These are phyloP conservation scores for Anagyrus pseudococci DNA, from an alignment of 2,888 invertebrate genomes.

Conservation along the genomic window DNA sequence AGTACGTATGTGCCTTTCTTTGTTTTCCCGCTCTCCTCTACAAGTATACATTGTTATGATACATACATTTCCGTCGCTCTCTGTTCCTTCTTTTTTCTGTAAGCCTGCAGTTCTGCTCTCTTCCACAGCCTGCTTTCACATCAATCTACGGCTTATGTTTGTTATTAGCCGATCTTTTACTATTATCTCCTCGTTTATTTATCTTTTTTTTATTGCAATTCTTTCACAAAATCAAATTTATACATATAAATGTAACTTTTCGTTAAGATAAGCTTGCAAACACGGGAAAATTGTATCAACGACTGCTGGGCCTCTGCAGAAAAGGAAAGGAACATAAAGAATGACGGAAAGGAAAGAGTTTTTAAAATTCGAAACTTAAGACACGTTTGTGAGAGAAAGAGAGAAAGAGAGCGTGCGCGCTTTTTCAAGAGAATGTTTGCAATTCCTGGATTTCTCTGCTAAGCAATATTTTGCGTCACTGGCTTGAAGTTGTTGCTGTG, in stretches of 20 bases:
- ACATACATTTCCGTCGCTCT: slow-evolving; percentile 38
- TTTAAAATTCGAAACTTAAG: slow-evolving; percentile 14
- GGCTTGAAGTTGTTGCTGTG: background rate
- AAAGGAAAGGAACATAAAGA: slow-evolving; percentile 23
- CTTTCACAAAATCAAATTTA: background rate
- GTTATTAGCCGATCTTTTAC: slow-evolving; percentile 25
- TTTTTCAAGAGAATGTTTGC: slow-evolving; percentile 5
- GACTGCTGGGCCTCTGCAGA: slow-evolving; percentile 31
- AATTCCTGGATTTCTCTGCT: slow-evolving; percentile 9
- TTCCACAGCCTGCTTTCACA: slow-evolving; percentile 33
- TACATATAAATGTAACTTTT: background rate
- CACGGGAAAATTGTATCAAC: slow-evolving; percentile 5
- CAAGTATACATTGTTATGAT: slow-evolving; percentile 30
- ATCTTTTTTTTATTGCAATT: slow-evolving; percentile 26
- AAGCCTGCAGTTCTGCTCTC: slow-evolving; percentile 36
- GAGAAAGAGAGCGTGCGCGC: slow-evolving; percentile 30
- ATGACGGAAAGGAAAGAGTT: slow-evolving; percentile 26
- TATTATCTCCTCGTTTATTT: slow-evolving; percentile 27
- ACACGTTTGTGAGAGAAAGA: slow-evolving; percentile 28
- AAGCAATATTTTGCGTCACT: background rate
- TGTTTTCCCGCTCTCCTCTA: slow-evolving; percentile 37
- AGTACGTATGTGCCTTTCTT: slow-evolving; percentile 32
- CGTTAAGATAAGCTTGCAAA: background rate
- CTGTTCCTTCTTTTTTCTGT: slow-evolving; percentile 35
- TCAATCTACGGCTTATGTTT: slow-evolving; percentile 27